Conservation (phyloP, 1,140 invertebrate species). For the Physella acuta region DNA sequence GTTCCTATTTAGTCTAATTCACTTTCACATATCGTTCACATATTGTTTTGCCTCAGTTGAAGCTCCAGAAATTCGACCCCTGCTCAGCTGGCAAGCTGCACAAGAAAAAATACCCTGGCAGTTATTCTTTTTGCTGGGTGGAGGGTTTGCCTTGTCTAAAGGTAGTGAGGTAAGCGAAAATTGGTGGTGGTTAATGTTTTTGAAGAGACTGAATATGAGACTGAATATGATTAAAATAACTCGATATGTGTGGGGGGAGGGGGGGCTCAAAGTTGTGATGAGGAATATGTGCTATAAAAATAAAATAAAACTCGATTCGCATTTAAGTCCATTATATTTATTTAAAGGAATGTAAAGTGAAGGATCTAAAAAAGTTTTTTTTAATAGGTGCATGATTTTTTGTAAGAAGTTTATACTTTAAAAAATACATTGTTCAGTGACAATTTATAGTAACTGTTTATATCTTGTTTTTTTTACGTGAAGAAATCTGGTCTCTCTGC, state of each 20-base stretch:
- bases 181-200: background rate
- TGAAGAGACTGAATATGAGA: background rate
- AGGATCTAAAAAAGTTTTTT: too few relatives aligned
- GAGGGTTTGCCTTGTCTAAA: slow-evolving; percentile 79
- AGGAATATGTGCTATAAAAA: background rate
- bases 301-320: too few relatives aligned
- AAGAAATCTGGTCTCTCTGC: slow-evolving; percentile 50
- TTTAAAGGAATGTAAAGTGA: too few relatives aligned
- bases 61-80: too few relatives aligned
- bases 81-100: slow-evolving; percentile 57
- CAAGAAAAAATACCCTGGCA: slow-evolving; percentile 60
- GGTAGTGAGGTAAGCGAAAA: slow-evolving; percentile 67
- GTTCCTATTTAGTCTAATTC: too few relatives aligned
- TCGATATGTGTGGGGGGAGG: background rate
- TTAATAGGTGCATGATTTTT: background rate
- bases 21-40: too few relatives aligned
- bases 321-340: too few relatives aligned
- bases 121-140: slow-evolving; percentile 65
- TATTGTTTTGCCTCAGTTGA: too few relatives aligned
- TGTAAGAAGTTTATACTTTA: background rate
- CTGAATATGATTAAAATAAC: background rate
- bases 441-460: background rate
- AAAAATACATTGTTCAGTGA: background rate
- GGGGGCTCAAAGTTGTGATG: too few relatives aligned
- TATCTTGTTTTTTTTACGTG: slow-evolving; percentile 7